Evolutionary conservation across 1,140 invertebrate genomes (phyloP).

Genomic region (Chrysomallon squamiferum): DNA sequence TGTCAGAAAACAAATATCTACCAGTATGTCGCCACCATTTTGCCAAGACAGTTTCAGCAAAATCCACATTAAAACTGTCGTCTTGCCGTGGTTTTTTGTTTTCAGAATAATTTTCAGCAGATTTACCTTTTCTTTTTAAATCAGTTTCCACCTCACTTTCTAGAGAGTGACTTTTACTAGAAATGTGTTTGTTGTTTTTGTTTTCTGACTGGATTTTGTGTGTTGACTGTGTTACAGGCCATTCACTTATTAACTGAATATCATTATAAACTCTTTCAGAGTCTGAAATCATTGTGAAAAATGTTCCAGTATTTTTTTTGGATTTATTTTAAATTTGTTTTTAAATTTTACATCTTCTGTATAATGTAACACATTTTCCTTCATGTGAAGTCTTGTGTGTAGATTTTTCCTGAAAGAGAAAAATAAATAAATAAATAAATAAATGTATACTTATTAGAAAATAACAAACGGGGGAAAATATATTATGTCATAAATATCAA

Average conservation of each 20-base stretch:
- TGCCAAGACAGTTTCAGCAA: slow-evolving; percentile 11
- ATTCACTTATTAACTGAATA: slow-evolving; percentile 1
- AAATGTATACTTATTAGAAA: too few species aligned
- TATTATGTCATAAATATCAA: too few species aligned
- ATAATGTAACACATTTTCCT: too few species aligned
- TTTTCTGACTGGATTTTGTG: too few species aligned
- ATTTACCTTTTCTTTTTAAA: neutral
- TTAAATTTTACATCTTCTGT: too few species aligned
- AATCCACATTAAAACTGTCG: neutral
- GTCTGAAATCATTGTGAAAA: too few species aligned
- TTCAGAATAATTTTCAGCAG: neutral
- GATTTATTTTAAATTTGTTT: neutral
- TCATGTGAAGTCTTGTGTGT: too few species aligned
- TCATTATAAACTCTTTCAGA: neutral
- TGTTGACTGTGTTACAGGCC: neutral
- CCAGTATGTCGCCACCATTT: slow-evolving; percentile 19
- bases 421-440: too few species aligned
- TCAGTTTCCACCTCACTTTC: neutral
- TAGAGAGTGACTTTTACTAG: too few species aligned
- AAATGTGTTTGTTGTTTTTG: too few species aligned
- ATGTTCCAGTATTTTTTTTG: neutral
- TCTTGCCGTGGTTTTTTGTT: neutral
- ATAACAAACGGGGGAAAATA: too few species aligned
- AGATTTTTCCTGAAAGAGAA: too few species aligned
- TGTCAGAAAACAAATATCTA: neutral